Base-by-base conservation (phyloP, 1,140 invertebrate species). In the Ceratoteleas bidentatus region DNA sequence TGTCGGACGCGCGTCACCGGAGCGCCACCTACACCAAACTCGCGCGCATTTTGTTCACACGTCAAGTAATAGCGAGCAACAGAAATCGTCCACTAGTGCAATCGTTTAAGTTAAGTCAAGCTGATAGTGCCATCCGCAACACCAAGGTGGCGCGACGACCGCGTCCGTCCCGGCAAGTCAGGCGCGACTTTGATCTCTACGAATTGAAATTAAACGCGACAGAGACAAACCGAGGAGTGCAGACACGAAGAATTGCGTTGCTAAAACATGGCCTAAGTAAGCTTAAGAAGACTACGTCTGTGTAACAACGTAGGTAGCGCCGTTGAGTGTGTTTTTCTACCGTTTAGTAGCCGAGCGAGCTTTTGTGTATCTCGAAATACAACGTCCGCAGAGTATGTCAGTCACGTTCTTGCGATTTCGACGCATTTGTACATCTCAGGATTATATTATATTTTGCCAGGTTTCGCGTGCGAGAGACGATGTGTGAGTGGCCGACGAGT, bases 341-440 rank as follows among this genome's bases (percentile, higher is more conserved):
- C 53, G 15, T 78, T 83, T 78, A 65, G 78, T 62, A 70, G 54
- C 69, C 57, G 61, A 68, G 76, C 81, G 66, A 79, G 72, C 36
- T 40, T 50, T 79, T 79, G 69, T 74, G 68, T 72, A 76, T 76
- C 61, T 76, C 68, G 56, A 70, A 47, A 69, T 53, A 77, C 62
- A 82, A 82, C 74, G 80, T 77, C 74, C 80, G 74, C 56, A 72
- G 7, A 58, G 57, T 24, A 33, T 40, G 52, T 76, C 56, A 75
- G 70, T 79, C 66, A 79, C 36, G 56, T 76, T 76, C 69, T 75
- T 70, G 72, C 66, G 52, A 79, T 73, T 73, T 73, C 40, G 49
- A 77, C 73, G 81, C 81, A 84, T 81, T 80, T 83, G 77, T 84
- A 84, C 58, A 65, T 80, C 81, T 84, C 82, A 84, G 82, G 69